Evolutionary conservation across 2,888 invertebrate species (phyloP).

Genomic region (Omphaloscelis lunosa): DNA sequence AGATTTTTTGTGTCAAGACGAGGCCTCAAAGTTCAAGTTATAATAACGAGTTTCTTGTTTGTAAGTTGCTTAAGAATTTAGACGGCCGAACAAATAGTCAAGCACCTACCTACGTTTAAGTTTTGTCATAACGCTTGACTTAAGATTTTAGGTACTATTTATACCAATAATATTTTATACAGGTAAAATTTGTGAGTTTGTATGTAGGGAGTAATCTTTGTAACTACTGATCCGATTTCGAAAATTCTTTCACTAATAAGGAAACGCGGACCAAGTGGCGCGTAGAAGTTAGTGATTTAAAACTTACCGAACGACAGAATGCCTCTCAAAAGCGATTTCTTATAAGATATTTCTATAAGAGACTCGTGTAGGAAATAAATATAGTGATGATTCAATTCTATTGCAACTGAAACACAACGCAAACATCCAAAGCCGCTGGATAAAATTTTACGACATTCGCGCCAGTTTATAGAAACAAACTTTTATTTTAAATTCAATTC

Average conservation of each 20-base stretch:
- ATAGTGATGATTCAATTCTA: slow-evolving; percentile 21
- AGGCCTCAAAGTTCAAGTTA: neutral
- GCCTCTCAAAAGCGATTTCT: neutral
- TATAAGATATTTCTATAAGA: slow-evolving; percentile 5
- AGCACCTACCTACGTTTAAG: neutral
- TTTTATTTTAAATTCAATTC: slow-evolving; percentile 8
- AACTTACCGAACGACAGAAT: neutral
- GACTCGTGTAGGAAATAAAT: neutral
- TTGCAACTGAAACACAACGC: slow-evolving; percentile 14
- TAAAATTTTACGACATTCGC: slow-evolving; percentile 10
- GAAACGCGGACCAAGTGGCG: too few species aligned
- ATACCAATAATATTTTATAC: too few species aligned
- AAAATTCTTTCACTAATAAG: too few species aligned
- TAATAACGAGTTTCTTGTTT: slow-evolving; percentile 24
- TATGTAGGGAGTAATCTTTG: too few species aligned
- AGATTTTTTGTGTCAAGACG: neutral
- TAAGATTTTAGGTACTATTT: too few species aligned
- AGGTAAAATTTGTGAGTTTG: too few species aligned
- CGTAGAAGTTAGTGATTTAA: too few species aligned
- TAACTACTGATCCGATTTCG: too few species aligned
- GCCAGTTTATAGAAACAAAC: slow-evolving; percentile 1
- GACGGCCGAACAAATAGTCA: neutral
- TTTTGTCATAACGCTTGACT: slow-evolving; percentile 1
- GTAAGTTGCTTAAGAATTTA: slow-evolving; percentile 2
- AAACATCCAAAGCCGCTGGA: slow-evolving; percentile 1